Conservation (phyloP, 2,797 vertebrate genomes). For the Gallinago nigripennis region DNA sequence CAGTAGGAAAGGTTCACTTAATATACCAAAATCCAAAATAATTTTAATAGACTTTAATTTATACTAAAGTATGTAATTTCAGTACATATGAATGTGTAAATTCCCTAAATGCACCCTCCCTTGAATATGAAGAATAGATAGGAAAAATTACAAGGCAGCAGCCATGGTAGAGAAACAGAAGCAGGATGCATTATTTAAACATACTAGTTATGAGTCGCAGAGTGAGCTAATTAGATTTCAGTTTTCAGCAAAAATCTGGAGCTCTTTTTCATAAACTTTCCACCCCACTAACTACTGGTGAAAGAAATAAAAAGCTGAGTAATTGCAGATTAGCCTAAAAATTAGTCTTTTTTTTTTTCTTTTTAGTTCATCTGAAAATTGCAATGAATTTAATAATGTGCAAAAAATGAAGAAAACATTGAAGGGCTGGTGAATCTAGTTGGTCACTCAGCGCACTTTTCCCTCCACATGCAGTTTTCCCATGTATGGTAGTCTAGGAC, state of each 20-base stretch:
- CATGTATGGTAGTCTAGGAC: not conserved
- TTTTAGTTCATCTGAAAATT: not conserved
- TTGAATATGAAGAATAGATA: not conserved
- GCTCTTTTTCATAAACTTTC: not conserved
- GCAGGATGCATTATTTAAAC: slow-evolving; percentile 10
- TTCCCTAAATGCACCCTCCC: not conserved
- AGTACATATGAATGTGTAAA: not conserved
- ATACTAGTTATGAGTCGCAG: not conserved
- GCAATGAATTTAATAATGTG: not conserved
- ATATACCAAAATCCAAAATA: not conserved
- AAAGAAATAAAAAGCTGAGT: not conserved
- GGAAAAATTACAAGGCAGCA: not conserved
- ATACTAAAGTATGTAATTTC: not conserved
- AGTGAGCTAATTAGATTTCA: not conserved
- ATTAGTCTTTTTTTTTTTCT: not conserved
- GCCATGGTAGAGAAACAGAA: not conserved
- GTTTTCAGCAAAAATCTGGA: not conserved
- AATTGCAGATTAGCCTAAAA: not conserved
- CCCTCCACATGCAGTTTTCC: not conserved
- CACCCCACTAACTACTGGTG: accelerated
- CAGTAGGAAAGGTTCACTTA: not conserved
- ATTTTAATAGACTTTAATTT: not conserved
- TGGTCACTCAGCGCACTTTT: not conserved
- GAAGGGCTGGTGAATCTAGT: not conserved
- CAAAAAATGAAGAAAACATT: not conserved